Evolutionary conservation across 2,797 vertebrate genomes (phyloP).

Genomic region (Taenioides sp.): DNA sequence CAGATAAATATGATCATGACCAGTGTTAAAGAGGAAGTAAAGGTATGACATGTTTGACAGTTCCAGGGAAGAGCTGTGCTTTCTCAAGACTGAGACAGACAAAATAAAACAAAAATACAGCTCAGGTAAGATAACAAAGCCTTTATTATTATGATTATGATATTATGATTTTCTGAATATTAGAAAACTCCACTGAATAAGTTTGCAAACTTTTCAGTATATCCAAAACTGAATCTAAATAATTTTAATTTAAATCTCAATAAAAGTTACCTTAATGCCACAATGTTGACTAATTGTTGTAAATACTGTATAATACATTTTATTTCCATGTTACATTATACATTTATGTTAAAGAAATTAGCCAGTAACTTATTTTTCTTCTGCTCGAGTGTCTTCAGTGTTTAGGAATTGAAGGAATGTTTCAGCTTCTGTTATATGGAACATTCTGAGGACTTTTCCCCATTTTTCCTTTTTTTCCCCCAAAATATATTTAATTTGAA

Average conservation of each 20-base stretch:
- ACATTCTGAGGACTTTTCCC: too few species aligned
- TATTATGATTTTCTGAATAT: neutral
- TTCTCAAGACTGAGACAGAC: neutral
- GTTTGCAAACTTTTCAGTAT: neutral
- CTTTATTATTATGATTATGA: neutral
- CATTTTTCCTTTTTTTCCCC: too few species aligned
- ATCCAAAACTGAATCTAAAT: too few species aligned
- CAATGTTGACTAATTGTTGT: too few species aligned
- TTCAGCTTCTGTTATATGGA: too few species aligned
- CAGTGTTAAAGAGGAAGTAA: constrained; percentile 43
- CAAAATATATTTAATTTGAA: too few species aligned
- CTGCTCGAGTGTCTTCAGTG: neutral
- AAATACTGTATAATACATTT: neutral
- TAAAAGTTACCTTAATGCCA: neutral
- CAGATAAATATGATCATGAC: neutral
- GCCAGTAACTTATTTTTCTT: neutral
- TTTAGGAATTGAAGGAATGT: too few species aligned
- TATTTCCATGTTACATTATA: neutral
- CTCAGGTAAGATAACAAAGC: constrained; percentile 55
- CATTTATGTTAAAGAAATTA: neutral
- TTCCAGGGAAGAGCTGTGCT: constrained; percentile 26
- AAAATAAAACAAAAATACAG: constrained; percentile 17
- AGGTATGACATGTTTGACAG: constrained; percentile 29
- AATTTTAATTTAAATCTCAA: neutral
- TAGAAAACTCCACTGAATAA: neutral